Evolutionary conservation across 2,797 vertebrate genomes (phyloP).

Genomic region (Jordanella pulchra): DNA sequence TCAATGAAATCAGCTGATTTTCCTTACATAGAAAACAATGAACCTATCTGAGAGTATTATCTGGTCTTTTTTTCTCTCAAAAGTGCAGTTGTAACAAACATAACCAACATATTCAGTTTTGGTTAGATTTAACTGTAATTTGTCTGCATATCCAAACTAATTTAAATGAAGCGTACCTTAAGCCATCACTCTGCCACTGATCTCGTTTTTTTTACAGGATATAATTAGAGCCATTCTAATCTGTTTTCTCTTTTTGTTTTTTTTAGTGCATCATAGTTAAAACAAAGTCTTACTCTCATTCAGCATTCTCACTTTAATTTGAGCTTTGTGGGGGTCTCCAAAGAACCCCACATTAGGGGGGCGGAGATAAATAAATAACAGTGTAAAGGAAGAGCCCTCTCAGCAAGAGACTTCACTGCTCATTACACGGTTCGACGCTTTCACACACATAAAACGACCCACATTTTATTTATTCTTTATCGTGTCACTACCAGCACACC

Average conservation of each 20-base stretch:
- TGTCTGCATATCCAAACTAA: not conserved
- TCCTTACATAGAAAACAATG: too few species aligned
- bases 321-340: constrained; percentile 6
- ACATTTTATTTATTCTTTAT: constrained; percentile 7
- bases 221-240: not conserved
- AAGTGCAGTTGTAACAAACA: too few species aligned
- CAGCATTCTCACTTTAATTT: not conserved
- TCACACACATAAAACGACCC: not conserved
- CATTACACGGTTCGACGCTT: constrained; percentile 8
- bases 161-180: not conserved
- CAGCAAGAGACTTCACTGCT: constrained; percentile 7
- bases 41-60: too few species aligned
- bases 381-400: not conserved
- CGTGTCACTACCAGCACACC: constrained; percentile 1
- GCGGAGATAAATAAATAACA: constrained; percentile 7
- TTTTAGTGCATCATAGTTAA: not conserved
- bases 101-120: not conserved
- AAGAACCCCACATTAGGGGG: constrained; percentile 6
- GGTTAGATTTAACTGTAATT: not conserved
- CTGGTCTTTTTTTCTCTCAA: too few species aligned
- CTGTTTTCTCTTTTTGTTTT: not conserved
- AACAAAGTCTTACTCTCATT: constrained; percentile 1
- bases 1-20: too few species aligned
- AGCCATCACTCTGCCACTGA: not conserved
- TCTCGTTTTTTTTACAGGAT: not conserved